A percentile compares a stretch with the other conserved stretches of the same genome.
These are phyloP conservation scores for Morelia viridis DNA, from an alignment of 2,797 vertebrate genomes.

Conservation along the genomic window DNA sequence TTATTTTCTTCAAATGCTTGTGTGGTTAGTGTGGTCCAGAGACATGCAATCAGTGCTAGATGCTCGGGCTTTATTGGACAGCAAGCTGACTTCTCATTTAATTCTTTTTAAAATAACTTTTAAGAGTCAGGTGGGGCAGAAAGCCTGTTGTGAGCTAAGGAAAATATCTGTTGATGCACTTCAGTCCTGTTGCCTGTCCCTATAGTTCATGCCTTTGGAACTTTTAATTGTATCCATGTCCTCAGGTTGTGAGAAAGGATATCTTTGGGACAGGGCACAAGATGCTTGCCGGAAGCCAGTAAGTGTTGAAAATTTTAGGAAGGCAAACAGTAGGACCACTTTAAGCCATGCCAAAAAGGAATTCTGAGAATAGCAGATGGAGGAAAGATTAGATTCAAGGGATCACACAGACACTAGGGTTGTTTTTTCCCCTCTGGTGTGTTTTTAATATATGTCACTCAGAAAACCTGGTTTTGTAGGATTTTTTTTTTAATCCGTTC, in stretches of 20 bases:
- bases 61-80: not conserved
- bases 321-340: not conserved
- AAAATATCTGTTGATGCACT: not conserved
- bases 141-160: not conserved
- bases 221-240: constrained; percentile 28
- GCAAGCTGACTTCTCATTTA: not conserved
- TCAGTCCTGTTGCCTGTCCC: not conserved
- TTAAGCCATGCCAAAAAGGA: not conserved
- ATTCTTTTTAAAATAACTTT: not conserved
- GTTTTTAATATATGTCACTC: not conserved
- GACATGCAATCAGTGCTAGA: not conserved
- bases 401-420: not conserved
- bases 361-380: not conserved
- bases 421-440: not conserved
- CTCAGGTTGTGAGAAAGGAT: not conserved
- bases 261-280: not conserved
- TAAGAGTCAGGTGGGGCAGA: too few relatives aligned
- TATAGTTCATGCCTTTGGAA: constrained; percentile 42
- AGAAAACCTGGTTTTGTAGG: not conserved
- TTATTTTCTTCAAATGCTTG: not conserved
- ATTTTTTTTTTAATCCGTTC: too few relatives aligned
- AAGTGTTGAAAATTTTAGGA: not conserved
- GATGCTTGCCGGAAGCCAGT: not conserved
- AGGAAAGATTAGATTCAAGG: too few relatives aligned
- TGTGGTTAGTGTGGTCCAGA: not conserved